Percentiles rank a stretch among this genome's conserved stretches.
Evolutionary conservation across 2,113 vertebrate genomes (phyloP).

Genomic region (Chaenocephalus aceratus): DNA sequence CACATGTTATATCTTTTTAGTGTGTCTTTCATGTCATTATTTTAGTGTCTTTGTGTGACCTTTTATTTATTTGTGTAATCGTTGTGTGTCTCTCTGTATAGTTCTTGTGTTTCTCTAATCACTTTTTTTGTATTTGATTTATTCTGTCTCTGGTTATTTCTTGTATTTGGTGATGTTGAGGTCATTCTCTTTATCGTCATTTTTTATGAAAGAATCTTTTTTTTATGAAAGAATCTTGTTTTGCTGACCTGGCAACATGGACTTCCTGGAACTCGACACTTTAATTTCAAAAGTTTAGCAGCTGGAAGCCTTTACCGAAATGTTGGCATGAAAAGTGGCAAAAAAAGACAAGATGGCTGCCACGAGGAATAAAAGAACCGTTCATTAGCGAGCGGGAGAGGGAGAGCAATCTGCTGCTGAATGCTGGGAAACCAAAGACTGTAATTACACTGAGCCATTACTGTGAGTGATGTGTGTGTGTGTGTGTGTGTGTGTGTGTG

Average conservation of each 20-base stretch:
- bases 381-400: conserved; percentile 45
- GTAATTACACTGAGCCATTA: conserved; percentile 71
- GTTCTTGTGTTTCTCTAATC: no score
- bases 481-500: conserved; percentile 18
- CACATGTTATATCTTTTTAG: no score
- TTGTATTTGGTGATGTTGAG: no score
- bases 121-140: no score
- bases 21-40: no score
- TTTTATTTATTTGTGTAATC: no score
- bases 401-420: conserved; percentile 55
- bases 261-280: background rate
- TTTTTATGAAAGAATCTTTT: no score
- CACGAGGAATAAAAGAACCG: conserved; percentile 67
- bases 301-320: conserved; percentile 17
- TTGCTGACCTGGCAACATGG: background rate
- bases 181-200: no score
- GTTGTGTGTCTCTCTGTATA: no score
- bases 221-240: background rate
- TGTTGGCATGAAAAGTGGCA: conserved; percentile 17
- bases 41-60: no score
- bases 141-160: no score
- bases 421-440: conserved; percentile 63
- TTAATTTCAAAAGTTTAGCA: conserved; percentile 21
- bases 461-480: conserved; percentile 22
- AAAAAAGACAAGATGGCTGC: conserved; percentile 67